Percentiles rank a stretch among this genome's conserved stretches.
phyloP scores from a whole-genome alignment of 2,888 invertebrate genomes.

The Dasypogon diadema region DNA sequence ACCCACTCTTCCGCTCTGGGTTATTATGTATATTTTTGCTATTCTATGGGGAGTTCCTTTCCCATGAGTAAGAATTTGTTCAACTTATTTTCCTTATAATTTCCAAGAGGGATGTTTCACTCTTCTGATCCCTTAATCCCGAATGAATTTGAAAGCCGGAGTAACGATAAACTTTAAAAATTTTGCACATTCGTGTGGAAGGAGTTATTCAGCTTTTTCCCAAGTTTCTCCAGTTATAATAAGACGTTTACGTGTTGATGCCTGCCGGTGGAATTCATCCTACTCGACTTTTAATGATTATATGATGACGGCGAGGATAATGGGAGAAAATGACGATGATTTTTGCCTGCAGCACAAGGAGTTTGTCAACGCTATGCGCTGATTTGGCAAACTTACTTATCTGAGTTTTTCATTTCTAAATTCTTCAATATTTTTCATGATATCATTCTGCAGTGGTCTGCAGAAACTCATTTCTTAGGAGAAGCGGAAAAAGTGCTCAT shows the following conservation, averaged over 20 bases:
- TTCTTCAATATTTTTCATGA: conserved; percentile 9
- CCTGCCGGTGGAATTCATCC: not conserved
- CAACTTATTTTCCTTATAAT: not conserved
- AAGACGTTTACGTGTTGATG: conserved; percentile 18
- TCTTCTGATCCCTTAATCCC: conserved; percentile 10
- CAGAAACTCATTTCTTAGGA: not conserved
- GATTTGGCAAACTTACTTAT: conserved; percentile 23
- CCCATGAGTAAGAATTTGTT: not conserved
- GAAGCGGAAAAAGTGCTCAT: not conserved
- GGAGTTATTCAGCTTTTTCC: conserved; percentile 17
- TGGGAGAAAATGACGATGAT: not conserved
- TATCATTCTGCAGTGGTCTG: conserved; percentile 8
- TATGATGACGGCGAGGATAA: conserved; percentile 16
- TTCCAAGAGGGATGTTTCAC: not conserved
- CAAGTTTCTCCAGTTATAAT: not conserved
- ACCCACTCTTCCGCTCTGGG: no score
- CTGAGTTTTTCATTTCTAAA: not conserved
- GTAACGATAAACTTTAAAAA: conserved; percentile 11
- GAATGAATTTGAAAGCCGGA: not conserved
- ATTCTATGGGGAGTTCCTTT: not conserved
- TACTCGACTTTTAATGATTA: conserved; percentile 18
- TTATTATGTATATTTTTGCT: no score
- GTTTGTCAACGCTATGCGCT: conserved; percentile 9
- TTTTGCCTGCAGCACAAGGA: conserved; percentile 6
- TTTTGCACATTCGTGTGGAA: conserved; percentile 20